Percentiles rank a stretch among this genome's conserved stretches.
These are phyloP conservation scores for Myxocyprinus asiaticus DNA, from an alignment of 2,113 vertebrate species.

Conservation along the genomic window DNA sequence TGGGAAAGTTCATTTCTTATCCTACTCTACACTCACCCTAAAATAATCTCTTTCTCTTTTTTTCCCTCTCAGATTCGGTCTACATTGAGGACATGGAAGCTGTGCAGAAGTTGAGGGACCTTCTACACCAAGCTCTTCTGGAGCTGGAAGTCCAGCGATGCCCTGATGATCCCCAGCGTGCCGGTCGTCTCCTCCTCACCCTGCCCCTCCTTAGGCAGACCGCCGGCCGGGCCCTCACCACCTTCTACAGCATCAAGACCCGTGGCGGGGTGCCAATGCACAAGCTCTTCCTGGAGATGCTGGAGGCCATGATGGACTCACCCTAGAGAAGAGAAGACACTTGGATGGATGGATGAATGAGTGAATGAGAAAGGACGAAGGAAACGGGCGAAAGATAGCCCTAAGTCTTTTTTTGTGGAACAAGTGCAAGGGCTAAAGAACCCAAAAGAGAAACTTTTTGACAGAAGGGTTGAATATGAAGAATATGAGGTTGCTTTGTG, in stretches of 20 bases:
- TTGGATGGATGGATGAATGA: background rate
- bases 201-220: slow-evolving; percentile 90
- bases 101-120: slow-evolving; percentile 87
- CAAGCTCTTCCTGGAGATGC: slow-evolving; percentile 94
- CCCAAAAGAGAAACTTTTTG: slow-evolving; percentile 7
- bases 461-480: background rate
- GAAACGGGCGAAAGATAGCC: background rate
- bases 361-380: background rate
- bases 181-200: slow-evolving; percentile 86
- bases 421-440: slow-evolving; percentile 25
- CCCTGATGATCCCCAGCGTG: slow-evolving; percentile 80
- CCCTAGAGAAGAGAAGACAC: slow-evolving; percentile 58
- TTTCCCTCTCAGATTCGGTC: slow-evolving; percentile 79
- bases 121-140: slow-evolving; percentile 88
- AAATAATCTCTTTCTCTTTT: background rate
- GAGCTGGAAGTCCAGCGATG: slow-evolving; percentile 83
- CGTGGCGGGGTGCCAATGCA: slow-evolving; percentile 92
- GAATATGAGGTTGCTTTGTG: background rate
- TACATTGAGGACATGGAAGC: slow-evolving; percentile 91
- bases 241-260: slow-evolving; percentile 90
- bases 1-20: no score
- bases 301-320: slow-evolving; percentile 95
- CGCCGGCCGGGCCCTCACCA: slow-evolving; percentile 85
- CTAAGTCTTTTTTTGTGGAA: slow-evolving; percentile 6
- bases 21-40: no score